A percentile compares a stretch with the other conserved stretches of the same genome.
These are phyloP conservation scores for Pyrrhosoma nymphula DNA, from an alignment of 2,888 invertebrate species.

Conservation along the genomic window DNA sequence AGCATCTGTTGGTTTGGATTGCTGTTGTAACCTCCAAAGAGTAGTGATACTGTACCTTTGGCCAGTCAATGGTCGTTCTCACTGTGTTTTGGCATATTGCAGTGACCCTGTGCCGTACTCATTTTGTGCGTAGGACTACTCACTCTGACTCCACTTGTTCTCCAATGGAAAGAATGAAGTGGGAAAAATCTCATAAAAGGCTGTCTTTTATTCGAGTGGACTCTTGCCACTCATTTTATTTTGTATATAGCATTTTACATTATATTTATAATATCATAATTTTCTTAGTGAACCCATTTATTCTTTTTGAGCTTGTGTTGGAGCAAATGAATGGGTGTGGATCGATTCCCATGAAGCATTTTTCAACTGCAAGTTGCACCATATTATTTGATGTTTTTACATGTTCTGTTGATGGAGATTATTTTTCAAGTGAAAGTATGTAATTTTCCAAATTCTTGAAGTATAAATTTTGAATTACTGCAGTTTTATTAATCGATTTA, in stretches of 20 bases:
- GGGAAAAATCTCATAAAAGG: background rate
- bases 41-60: background rate
- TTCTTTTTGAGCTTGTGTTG: background rate
- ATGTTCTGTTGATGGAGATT: background rate
- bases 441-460: background rate
- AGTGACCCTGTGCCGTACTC: background rate
- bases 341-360: background rate
- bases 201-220: background rate
- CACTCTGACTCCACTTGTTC: background rate
- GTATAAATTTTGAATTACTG: background rate
- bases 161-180: background rate
- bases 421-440: background rate
- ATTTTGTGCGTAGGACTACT: background rate
- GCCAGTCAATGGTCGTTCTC: background rate
- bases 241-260: background rate
- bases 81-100: background rate
- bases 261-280: background rate
- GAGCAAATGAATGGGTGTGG: background rate
- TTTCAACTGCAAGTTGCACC: background rate
- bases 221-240: background rate
- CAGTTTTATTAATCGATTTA: background rate
- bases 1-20: background rate
- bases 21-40: background rate
- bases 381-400: background rate
- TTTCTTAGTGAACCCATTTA: background rate